Evolutionary conservation across 2,113 vertebrate genomes (phyloP).

Genomic region (Bettongia penicillata): DNA sequence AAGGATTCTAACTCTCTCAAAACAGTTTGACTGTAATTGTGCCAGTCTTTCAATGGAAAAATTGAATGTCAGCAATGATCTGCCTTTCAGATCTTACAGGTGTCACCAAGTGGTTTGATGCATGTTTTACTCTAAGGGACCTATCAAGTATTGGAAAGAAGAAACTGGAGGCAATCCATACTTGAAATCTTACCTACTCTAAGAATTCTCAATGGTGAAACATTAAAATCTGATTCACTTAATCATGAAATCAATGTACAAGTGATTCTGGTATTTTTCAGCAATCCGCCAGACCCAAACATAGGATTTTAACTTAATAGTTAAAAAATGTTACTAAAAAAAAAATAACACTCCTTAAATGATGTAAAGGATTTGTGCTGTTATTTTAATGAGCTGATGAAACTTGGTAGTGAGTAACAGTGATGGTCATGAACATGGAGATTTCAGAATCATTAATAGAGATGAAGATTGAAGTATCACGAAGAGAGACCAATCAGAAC

Average conservation of each 20-base stretch:
- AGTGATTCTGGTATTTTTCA: too few species aligned
- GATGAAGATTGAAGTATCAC: slow-evolving; percentile 69
- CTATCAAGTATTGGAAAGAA: slow-evolving; percentile 89
- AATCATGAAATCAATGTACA: slow-evolving; percentile 62
- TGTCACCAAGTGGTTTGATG: slow-evolving; percentile 82
- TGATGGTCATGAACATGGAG: slow-evolving; percentile 86
- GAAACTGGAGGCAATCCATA: slow-evolving; percentile 88
- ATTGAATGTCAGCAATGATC: slow-evolving; percentile 91
- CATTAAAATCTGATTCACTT: slow-evolving; percentile 64
- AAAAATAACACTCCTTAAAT: slow-evolving; percentile 80
- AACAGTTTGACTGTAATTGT: slow-evolving; percentile 92
- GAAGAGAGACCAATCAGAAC: slow-evolving; percentile 70
- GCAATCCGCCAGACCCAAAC: slow-evolving; percentile 89
- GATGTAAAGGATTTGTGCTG: slow-evolving; percentile 74
- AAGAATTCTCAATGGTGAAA: slow-evolving; percentile 84
- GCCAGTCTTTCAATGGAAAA: slow-evolving; percentile 86
- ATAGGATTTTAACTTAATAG: slow-evolving; percentile 82
- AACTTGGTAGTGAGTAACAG: slow-evolving; percentile 89
- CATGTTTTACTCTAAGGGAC: slow-evolving; percentile 85
- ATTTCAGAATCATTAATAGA: slow-evolving; percentile 73
- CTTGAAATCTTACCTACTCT: slow-evolving; percentile 84
- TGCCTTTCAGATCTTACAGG: slow-evolving; percentile 91
- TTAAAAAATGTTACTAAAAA: slow-evolving; percentile 78
- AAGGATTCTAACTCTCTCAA: slow-evolving; percentile 87
- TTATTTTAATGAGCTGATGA: slow-evolving; percentile 85